Evolutionary conservation across 2,888 invertebrate genomes (phyloP).

Genomic region (Drosophila formosana): DNA sequence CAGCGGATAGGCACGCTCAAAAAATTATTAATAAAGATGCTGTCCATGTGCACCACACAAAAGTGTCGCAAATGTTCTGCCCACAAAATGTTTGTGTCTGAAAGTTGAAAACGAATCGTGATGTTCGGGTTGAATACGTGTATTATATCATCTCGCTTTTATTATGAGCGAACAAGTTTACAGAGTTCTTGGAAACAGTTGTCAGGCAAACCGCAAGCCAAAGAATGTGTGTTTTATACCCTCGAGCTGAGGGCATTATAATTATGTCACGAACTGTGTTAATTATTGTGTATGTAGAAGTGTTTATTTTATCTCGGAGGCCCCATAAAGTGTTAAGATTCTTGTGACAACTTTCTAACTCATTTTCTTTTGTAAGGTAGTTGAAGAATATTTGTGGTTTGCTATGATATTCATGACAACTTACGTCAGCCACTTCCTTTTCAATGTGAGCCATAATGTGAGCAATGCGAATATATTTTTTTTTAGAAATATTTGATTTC

Average conservation of each 20-base stretch:
- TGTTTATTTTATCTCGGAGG: neutral
- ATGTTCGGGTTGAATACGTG: neutral
- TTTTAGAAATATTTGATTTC: no score
- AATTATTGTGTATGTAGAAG: neutral
- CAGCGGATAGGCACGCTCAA: constrained; percentile 50
- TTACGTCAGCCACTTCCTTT: neutral
- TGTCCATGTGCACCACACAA: constrained; percentile 37
- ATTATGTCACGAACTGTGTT: constrained; percentile 22
- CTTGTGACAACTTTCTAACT: neutral
- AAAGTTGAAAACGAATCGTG: neutral
- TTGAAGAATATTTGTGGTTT: neutral
- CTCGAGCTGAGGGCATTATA: constrained; percentile 4
- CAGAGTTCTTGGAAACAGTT: constrained; percentile 12
- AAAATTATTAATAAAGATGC: constrained; percentile 55
- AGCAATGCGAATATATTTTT: no score
- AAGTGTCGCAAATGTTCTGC: constrained; percentile 17
- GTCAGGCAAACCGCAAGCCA: constrained; percentile 14
- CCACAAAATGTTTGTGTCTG: neutral
- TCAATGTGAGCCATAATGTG: neutral
- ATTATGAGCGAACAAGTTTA: constrained; percentile 10
- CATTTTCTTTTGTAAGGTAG: neutral
- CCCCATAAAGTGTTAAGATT: neutral
- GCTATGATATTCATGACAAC: neutral
- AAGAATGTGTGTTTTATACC: constrained; percentile 9
- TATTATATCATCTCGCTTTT: constrained; percentile 14